Percentiles rank a stretch among this genome's conserved stretches.
Evolutionary conservation across 2,888 invertebrate genomes (phyloP).

Genomic region (Drosophila colorata): DNA sequence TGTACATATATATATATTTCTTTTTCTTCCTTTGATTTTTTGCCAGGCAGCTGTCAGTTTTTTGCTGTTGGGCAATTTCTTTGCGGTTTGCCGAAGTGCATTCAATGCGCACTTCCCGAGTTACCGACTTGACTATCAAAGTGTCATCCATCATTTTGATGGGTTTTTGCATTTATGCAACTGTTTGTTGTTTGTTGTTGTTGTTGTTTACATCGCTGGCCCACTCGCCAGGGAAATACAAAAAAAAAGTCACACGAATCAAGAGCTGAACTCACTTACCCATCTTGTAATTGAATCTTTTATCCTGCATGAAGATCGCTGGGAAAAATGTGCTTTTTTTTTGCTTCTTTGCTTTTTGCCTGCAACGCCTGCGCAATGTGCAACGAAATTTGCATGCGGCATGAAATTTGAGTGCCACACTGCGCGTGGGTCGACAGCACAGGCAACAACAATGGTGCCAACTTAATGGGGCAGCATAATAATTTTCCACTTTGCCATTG

Average conservation of each 20-base stretch:
- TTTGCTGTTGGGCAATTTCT: slow-evolving; percentile 53
- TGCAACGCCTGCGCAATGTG: slow-evolving; percentile 54
- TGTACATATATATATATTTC: neutral
- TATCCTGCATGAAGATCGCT: slow-evolving; percentile 69
- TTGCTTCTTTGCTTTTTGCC: neutral
- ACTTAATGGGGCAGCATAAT: slow-evolving; percentile 75
- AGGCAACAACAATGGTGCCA: slow-evolving; percentile 59
- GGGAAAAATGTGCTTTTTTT: slow-evolving; percentile 55
- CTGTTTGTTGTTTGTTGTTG: slow-evolving; percentile 26
- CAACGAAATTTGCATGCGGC: slow-evolving; percentile 56
- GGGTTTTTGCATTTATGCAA: slow-evolving; percentile 67
- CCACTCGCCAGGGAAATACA: slow-evolving; percentile 39
- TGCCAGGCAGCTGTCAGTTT: slow-evolving; percentile 57
- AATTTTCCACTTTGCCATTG: slow-evolving; percentile 78
- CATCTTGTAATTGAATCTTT: slow-evolving; percentile 78
- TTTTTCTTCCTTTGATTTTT: slow-evolving; percentile 25
- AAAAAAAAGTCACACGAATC: slow-evolving; percentile 61
- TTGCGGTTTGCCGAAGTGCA: slow-evolving; percentile 73
- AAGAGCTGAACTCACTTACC: slow-evolving; percentile 46
- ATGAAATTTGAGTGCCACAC: slow-evolving; percentile 59
- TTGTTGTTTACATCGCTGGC: slow-evolving; percentile 68
- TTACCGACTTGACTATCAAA: slow-evolving; percentile 64
- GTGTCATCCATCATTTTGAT: slow-evolving; percentile 84
- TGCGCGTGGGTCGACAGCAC: slow-evolving; percentile 48
- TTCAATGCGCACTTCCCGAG: slow-evolving; percentile 43